Percentiles rank a stretch among this genome's conserved stretches.
Conservation (phyloP, 2,888 invertebrate species). For the Cyaniris semiargus region DNA sequence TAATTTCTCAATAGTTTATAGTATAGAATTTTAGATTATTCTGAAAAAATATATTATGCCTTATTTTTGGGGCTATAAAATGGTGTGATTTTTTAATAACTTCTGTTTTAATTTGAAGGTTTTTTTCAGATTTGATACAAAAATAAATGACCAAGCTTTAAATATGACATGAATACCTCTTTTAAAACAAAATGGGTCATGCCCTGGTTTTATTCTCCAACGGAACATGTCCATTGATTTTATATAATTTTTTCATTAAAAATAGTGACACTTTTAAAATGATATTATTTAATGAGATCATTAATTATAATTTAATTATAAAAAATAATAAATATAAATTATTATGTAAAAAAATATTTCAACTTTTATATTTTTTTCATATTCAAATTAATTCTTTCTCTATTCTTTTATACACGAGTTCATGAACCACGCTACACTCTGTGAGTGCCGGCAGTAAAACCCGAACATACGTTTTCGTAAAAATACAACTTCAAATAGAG, state of each 20-base stretch:
- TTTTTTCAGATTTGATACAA: not conserved
- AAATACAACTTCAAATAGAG: too few species aligned
- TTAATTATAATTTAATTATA: not conserved
- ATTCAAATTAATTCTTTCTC: too few species aligned
- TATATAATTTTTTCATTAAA: not conserved
- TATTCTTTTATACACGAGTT: too few species aligned
- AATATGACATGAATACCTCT: not conserved
- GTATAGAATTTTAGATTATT: too few species aligned
- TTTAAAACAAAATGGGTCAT: slow-evolving; percentile 12
- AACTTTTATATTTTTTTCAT: too few species aligned
- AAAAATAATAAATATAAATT: not conserved
- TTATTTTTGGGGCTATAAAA: too few species aligned
- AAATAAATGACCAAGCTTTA: slow-evolving; percentile 12
- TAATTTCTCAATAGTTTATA: too few species aligned
- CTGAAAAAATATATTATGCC: too few species aligned
- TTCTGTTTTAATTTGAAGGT: not conserved
- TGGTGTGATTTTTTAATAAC: not conserved
- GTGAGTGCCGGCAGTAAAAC: too few species aligned
- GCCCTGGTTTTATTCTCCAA: slow-evolving; percentile 13
- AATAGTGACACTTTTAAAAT: not conserved
- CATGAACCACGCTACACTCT: too few species aligned
- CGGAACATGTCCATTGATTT: slow-evolving; percentile 1
- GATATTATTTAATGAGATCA: not conserved
- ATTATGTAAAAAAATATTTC: not conserved
- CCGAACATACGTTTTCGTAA: too few species aligned